Evolutionary conservation across 2,797 vertebrate species (phyloP).

Genomic region (Lutjanus campechanus): DNA sequence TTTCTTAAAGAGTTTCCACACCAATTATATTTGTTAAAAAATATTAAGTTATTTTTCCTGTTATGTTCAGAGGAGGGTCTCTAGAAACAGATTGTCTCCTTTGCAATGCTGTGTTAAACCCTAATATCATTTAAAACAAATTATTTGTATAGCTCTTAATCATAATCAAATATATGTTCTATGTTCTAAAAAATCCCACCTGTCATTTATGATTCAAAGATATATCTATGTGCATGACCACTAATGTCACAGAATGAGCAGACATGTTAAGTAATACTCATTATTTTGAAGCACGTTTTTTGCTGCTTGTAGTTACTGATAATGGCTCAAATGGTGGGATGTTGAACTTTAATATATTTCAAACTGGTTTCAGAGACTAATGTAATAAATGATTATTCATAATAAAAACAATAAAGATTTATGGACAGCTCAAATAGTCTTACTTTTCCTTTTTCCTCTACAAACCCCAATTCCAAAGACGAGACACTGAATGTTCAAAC

Average conservation of each 20-base stretch:
- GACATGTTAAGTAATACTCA: conserved; percentile 1
- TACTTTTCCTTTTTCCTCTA: too few species aligned
- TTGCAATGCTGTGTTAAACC: conserved; percentile 42
- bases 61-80: conserved; percentile 44
- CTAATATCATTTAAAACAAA: conserved; percentile 28
- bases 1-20: conserved; percentile 62
- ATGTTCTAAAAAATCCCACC: conserved; percentile 4
- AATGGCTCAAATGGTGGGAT: conserved; percentile 56
- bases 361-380: conserved; percentile 63
- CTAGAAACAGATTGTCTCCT: conserved; percentile 25
- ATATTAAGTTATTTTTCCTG: conserved; percentile 80
- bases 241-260: conserved; percentile 22
- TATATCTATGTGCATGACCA: conserved; percentile 12
- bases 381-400: conserved; percentile 70
- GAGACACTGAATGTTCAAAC: too few species aligned
- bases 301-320: conserved; percentile 74
- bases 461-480: too few species aligned
- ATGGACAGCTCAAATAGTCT: conserved; percentile 40
- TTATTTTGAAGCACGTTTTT: conserved; percentile 55
- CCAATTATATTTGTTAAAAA: conserved; percentile 73
- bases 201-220: conserved; percentile 39
- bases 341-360: conserved; percentile 67
- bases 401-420: conserved; percentile 75
- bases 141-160: conserved; percentile 43
- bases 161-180: conserved; percentile 25